These are phyloP conservation scores for Cephus sareptanus DNA, from an alignment of 2,888 invertebrate species.

Conservation along the genomic window DNA sequence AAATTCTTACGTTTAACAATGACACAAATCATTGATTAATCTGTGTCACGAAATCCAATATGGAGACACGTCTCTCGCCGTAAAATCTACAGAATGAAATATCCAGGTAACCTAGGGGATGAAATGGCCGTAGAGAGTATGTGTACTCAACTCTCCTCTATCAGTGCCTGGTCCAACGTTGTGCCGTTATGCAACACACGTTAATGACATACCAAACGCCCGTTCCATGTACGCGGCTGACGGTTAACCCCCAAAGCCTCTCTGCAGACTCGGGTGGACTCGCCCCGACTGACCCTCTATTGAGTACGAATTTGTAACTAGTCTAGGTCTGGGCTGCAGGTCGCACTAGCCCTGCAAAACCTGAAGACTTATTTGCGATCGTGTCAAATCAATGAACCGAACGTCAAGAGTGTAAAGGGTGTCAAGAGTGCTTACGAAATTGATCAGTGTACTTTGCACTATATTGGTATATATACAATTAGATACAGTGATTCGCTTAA, in stretches of 20 bases:
- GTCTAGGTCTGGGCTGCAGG: background rate
- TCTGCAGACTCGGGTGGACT: slow-evolving; percentile 1
- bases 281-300: background rate
- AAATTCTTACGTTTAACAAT: background rate
- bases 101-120: background rate
- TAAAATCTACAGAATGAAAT: background rate
- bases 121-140: background rate
- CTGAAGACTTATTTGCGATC: background rate
- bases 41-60: background rate
- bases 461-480: background rate
- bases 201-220: slow-evolving; percentile 36
- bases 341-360: background rate
- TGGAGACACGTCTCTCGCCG: background rate
- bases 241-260: slow-evolving; percentile 34
- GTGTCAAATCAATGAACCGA: background rate
- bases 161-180: background rate
- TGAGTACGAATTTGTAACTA: background rate
- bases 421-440: background rate
- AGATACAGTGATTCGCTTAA: background rate
- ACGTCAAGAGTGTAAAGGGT: background rate
- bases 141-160: background rate
- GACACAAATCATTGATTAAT: background rate
- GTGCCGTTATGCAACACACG: slow-evolving; percentile 1
- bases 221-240: slow-evolving; percentile 35
- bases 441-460: background rate